Percentiles rank a stretch among this genome's conserved stretches.
These are phyloP conservation scores for Myotis myotis DNA, from an alignment of 2,797 vertebrate genomes.

Conservation along the genomic window DNA sequence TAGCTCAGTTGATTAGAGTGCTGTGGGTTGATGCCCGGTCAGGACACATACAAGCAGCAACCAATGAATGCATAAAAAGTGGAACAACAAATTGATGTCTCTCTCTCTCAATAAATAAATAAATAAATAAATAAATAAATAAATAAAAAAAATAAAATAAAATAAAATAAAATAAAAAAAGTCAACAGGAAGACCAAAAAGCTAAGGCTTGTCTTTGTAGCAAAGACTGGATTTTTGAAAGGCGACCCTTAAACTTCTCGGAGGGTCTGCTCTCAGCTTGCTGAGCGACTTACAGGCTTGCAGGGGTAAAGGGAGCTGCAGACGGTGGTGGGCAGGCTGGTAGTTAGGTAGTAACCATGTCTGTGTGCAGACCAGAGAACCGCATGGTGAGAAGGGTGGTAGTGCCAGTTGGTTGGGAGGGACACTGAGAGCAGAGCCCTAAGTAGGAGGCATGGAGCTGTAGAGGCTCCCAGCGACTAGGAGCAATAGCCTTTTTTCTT, in stretches of 20 bases:
- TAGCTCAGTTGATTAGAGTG: background rate
- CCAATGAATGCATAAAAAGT: background rate
- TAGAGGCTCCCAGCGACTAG: background rate
- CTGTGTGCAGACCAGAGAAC: background rate
- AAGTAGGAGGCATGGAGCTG: background rate
- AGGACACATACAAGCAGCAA: background rate
- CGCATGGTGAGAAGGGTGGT: fast-evolving
- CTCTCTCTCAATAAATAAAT: too few relatives aligned
- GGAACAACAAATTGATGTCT: background rate
- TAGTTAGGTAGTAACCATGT: background rate
- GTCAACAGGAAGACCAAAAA: background rate
- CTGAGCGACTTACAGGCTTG: background rate
- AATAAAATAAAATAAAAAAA: too few relatives aligned
- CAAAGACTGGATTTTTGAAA: background rate
- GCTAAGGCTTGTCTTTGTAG: background rate
- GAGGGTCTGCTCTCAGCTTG: background rate
- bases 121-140: too few relatives aligned
- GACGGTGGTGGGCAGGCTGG: background rate
- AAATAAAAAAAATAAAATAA: background rate
- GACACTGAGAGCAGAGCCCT: background rate
- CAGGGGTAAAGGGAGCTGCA: background rate
- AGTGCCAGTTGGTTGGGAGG: background rate
- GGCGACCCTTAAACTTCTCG: background rate
- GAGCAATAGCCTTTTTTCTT: background rate
- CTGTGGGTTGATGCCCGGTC: background rate